These are phyloP conservation scores for Clarias macrocephalus DNA, from an alignment of 2,113 vertebrate species.

Conservation along the genomic window DNA sequence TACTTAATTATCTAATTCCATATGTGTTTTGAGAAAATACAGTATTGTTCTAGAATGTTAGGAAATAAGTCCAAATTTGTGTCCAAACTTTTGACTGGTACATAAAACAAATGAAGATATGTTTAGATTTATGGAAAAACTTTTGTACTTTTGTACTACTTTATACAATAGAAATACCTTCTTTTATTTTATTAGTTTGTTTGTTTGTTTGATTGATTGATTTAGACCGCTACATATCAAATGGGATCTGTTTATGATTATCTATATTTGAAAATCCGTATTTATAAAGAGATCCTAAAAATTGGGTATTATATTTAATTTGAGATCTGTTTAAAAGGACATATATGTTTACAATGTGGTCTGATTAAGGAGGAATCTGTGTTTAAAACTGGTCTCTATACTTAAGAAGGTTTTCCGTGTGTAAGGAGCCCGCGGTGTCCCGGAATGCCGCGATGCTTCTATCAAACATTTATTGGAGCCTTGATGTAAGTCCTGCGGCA, in stretches of 20 bases:
- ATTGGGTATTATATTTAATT: neutral
- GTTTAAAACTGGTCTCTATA: neutral
- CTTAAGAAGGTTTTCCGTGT: neutral
- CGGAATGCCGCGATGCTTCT: neutral
- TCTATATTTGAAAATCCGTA: neutral
- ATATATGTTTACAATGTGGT: neutral
- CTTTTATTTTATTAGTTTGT: neutral
- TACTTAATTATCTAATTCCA: too few species aligned
- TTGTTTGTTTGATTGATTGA: neutral
- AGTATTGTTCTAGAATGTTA: too few species aligned
- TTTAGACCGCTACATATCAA: neutral
- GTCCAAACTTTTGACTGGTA: too few species aligned
- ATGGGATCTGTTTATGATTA: neutral
- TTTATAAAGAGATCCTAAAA: neutral
- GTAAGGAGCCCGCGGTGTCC: neutral
- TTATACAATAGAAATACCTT: neutral
- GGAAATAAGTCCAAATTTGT: too few species aligned
- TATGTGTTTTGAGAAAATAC: too few species aligned
- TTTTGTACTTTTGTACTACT: neutral
- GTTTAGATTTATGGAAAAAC: neutral
- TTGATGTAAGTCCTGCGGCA: constrained; percentile 32
- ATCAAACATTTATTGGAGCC: constrained; percentile 31
- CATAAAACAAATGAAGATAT: neutral
- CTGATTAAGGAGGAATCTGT: neutral
- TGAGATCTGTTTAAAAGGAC: neutral